Conservation (phyloP, 2,113 vertebrate genomes). For the Megaceryle torquata region DNA sequence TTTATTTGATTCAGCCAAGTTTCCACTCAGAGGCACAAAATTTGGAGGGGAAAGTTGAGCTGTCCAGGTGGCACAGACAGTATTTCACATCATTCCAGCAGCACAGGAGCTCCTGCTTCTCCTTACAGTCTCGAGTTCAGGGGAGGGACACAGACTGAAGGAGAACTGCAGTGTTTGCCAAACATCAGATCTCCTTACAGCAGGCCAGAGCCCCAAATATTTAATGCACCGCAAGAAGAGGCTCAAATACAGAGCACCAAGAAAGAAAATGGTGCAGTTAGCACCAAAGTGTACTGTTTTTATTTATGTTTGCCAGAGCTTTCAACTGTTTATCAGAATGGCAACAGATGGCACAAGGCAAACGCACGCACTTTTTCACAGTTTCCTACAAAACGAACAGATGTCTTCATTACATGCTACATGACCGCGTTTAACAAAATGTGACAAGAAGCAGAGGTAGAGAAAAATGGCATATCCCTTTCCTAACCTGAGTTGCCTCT, state of each 20-base stretch:
- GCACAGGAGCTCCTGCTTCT: neutral
- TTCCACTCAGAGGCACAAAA: conserved; percentile 39
- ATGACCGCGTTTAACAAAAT: conserved; percentile 66
- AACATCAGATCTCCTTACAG: neutral
- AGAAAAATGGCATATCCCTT: conserved; percentile 45
- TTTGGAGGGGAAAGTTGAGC: conserved; percentile 1
- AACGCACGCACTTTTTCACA: conserved; percentile 69
- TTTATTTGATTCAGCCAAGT: conserved; percentile 41
- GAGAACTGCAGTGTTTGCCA: neutral
- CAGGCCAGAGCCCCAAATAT: neutral
- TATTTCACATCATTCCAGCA: conserved; percentile 30
- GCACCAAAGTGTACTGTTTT: conserved; percentile 27
- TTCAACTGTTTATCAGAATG: conserved; percentile 68
- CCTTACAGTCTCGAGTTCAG: neutral
- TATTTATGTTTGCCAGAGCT: conserved; percentile 64
- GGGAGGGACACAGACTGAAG: neutral
- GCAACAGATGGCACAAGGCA: conserved; percentile 74
- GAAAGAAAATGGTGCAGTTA: conserved; percentile 42
- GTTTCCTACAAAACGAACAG: conserved; percentile 73
- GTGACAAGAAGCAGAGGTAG: conserved; percentile 73
- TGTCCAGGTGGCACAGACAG: conserved; percentile 33
- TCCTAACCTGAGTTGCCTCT: conserved; percentile 58
- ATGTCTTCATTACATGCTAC: conserved; percentile 77
- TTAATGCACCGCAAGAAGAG: neutral
- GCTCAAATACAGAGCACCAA: neutral